Conservation (phyloP, 2,888 invertebrate species). For the Chrysopilus asiliformis region DNA sequence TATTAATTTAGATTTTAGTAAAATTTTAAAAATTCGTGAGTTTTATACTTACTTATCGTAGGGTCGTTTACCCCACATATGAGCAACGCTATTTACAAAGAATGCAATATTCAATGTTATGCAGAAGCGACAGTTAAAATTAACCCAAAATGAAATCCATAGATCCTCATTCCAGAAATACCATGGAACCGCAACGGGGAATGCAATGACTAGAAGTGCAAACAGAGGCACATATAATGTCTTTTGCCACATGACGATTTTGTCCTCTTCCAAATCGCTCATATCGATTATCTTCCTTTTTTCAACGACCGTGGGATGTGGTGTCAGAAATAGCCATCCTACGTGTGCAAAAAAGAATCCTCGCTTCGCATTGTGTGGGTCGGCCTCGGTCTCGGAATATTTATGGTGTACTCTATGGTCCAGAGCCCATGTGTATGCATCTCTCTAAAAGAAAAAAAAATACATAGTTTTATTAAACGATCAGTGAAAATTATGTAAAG, state of each 20-base stretch:
- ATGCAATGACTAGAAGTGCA: slow-evolving; percentile 46
- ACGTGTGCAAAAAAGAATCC: slow-evolving; percentile 89
- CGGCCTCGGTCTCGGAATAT: slow-evolving; percentile 74
- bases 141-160: slow-evolving; percentile 68
- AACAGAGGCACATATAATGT: slow-evolving; percentile 61
- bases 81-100: slow-evolving; percentile 90
- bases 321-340: slow-evolving; percentile 78
- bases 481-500: too few species aligned
- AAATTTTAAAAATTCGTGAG: background rate
- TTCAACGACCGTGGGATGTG: slow-evolving; percentile 63
- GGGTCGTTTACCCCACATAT: slow-evolving; percentile 84
- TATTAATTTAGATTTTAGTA: slow-evolving; percentile 4
- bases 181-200: slow-evolving; percentile 67
- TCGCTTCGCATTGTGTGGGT: slow-evolving; percentile 56
- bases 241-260: slow-evolving; percentile 64
- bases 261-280: slow-evolving; percentile 57
- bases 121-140: slow-evolving; percentile 71
- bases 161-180: slow-evolving; percentile 73
- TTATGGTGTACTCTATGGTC: slow-evolving; percentile 85
- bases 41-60: slow-evolving; percentile 60
- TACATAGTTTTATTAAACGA: too few species aligned
- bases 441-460: slow-evolving; percentile 43
- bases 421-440: slow-evolving; percentile 74
- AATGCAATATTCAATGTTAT: slow-evolving; percentile 82
- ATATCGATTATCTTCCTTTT: slow-evolving; percentile 54